Evolutionary conservation across 2,888 invertebrate species (phyloP).

Genomic region (Diaprepes abbreviatus): DNA sequence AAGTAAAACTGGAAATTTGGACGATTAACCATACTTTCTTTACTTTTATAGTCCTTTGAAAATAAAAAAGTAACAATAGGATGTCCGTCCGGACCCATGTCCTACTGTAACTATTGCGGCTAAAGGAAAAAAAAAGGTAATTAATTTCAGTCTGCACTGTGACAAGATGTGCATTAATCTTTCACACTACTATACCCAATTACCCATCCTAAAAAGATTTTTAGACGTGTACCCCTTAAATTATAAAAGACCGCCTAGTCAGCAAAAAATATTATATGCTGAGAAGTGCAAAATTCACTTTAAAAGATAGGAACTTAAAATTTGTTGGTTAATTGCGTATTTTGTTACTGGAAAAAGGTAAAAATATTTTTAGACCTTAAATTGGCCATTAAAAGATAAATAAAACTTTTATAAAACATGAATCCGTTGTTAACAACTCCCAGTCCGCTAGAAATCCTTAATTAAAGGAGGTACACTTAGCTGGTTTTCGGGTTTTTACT

Average conservation of each 20-base stretch:
- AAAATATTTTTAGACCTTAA: not conserved
- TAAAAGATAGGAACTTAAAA: slow-evolving; percentile 11
- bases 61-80: not conserved
- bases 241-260: slow-evolving; percentile 10
- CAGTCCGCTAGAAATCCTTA: no score
- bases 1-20: no score
- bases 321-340: not conserved
- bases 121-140: slow-evolving; percentile 7
- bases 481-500: no score
- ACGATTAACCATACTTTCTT: no score
- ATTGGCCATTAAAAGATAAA: not conserved
- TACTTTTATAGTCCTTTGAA: no score
- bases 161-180: slow-evolving; percentile 35
- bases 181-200: slow-evolving; percentile 32
- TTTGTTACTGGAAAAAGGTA: not conserved
- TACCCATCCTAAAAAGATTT: slow-evolving; percentile 27
- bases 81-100: not conserved
- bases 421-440: no score
- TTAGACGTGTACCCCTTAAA: slow-evolving; percentile 14
- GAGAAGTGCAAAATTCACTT: slow-evolving; percentile 1
- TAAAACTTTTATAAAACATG: not conserved
- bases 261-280: slow-evolving; percentile 10
- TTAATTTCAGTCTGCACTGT: slow-evolving; percentile 28
- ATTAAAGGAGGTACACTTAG: no score
- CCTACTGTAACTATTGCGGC: not conserved